Conservation (phyloP, 2,888 invertebrate species). For the Erebia palarica region DNA sequence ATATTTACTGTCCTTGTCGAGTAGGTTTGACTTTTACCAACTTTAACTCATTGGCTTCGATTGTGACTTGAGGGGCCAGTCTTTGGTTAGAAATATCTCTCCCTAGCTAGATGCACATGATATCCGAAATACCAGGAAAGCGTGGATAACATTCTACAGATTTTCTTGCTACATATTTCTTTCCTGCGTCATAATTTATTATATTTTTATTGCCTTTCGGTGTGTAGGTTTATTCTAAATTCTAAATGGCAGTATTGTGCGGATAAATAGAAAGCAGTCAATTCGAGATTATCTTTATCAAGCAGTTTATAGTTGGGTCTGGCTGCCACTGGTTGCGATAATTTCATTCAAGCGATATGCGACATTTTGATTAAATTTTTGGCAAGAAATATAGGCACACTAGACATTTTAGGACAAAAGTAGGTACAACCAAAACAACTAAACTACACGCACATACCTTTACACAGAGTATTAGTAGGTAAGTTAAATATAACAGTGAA, state of each 20-base stretch:
- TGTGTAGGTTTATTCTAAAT: conserved; percentile 32
- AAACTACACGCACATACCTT: neutral
- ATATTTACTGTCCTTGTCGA: conserved; percentile 34
- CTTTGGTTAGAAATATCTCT: neutral
- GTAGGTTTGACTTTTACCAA: too few relatives aligned
- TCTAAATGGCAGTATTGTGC: conserved; percentile 67
- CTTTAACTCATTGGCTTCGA: too few relatives aligned
- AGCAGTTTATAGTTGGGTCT: conserved; percentile 64
- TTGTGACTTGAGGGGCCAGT: too few relatives aligned
- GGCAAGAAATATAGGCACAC: conserved; percentile 46
- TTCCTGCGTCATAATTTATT: too few relatives aligned
- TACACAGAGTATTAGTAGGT: neutral
- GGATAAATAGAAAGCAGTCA: conserved; percentile 71
- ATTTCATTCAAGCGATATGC: neutral
- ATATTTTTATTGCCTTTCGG: neutral
- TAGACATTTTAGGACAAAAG: conserved; percentile 19
- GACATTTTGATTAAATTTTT: conserved; percentile 26
- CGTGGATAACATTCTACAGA: neutral
- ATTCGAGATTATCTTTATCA: conserved; percentile 65
- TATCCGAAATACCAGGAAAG: neutral
- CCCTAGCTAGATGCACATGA: neutral
- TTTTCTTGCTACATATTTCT: too few relatives aligned
- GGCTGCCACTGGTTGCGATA: conserved; percentile 50
- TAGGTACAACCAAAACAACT: neutral
- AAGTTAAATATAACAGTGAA: neutral